Percentiles rank a stretch among this genome's conserved stretches.
Evolutionary conservation across 2,113 vertebrate species (phyloP).

Genomic region (Coracopsis vasa): DNA sequence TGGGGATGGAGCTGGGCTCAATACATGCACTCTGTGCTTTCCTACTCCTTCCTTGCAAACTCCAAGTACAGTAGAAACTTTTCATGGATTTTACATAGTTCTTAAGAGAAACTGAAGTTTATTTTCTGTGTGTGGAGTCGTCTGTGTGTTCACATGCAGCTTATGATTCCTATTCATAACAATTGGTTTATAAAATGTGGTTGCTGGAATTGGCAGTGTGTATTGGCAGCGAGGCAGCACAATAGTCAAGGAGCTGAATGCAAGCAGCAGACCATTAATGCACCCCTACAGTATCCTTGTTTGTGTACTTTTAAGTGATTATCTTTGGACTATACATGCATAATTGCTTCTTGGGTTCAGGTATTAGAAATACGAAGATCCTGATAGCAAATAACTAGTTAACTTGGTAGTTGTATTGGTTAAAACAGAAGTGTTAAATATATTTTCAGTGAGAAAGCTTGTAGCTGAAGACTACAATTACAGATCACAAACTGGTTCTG

Average conservation of each 20-base stretch:
- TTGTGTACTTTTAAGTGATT: not conserved
- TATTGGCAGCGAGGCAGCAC: not conserved
- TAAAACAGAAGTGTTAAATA: not conserved
- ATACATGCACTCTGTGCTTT: not conserved
- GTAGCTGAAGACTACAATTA: not conserved
- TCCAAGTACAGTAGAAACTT: not conserved
- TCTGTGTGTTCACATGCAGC: not conserved
- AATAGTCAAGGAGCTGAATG: not conserved
- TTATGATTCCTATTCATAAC: not conserved
- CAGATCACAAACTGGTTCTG: not conserved
- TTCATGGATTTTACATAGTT: not conserved
- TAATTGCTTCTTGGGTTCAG: not conserved
- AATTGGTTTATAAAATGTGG: conserved; percentile 9
- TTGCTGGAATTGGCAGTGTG: not conserved
- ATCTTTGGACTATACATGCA: not conserved
- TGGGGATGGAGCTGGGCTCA: not conserved
- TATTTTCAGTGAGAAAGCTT: not conserved
- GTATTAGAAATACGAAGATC: not conserved
- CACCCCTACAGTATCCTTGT: not conserved
- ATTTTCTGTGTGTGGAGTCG: not conserved
- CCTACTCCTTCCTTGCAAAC: not conserved
- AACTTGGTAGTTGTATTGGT: not conserved
- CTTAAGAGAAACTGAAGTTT: not conserved
- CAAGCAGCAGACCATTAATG: not conserved
- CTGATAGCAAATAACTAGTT: not conserved